phyloP scores from a whole-genome alignment of 1,140 invertebrate species.

The Stegodyphus dumicola region DNA sequence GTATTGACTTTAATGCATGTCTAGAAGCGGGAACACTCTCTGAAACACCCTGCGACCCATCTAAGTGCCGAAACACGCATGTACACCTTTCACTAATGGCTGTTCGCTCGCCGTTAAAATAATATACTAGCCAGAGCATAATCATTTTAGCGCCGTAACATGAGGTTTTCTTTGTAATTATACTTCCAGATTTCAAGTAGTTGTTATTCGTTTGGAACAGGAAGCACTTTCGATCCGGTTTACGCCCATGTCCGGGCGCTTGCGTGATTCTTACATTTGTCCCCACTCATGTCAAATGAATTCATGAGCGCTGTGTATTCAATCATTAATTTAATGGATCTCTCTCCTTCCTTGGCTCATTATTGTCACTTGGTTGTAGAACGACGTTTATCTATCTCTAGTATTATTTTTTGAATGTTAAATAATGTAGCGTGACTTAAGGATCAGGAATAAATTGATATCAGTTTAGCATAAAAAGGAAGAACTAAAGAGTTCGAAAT shows the following conservation, averaged over 20 bases:
- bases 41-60: background rate
- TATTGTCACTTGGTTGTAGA: no score
- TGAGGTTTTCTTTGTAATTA: background rate
- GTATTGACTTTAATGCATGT: no score
- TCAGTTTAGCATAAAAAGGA: no score
- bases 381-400: no score
- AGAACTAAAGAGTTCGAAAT: no score
- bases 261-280: background rate
- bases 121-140: background rate
- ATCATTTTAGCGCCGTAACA: background rate
- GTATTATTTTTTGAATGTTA: no score
- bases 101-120: background rate
- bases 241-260: conserved; percentile 13
- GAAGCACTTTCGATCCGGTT: conserved; percentile 1
- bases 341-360: background rate
- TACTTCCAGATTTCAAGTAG: background rate
- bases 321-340: conserved; percentile 3
- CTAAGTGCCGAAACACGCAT: background rate
- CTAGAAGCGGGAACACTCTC: no score
- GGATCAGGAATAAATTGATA: no score
- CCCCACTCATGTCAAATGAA: conserved; percentile 2
- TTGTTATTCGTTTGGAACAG: background rate
- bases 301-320: background rate
- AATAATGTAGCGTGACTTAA: no score
- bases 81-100: conserved; percentile 1